Evolutionary conservation across 30 jellyfish, hydroid and myxozoan species (phyloP), one percentile per base, ranked within the genome.

Genomic region (Catostylus mosaicus): DNA sequence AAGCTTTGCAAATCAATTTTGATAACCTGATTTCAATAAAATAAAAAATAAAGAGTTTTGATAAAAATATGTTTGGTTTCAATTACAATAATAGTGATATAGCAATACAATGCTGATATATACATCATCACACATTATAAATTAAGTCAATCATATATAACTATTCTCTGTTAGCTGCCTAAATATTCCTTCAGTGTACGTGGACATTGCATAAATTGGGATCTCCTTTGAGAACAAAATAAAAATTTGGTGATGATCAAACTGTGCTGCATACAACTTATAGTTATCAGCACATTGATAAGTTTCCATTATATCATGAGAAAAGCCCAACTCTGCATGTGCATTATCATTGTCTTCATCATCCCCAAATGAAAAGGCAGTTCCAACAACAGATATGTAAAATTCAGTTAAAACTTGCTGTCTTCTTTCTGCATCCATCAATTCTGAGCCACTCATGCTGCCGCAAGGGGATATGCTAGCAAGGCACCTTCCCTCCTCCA

Each of bases 381-480:
- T 88, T 6, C 96, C 95, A 56, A 71, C 92, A 24, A 76, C 86
- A n/a, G 94, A 57, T 19, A 69, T 64, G 63, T 87, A 95, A 64
- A 88, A 95, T 31, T 59, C 69, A 30, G 50, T 12, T 30, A 95
- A 63, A 24, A 89, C 94, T 19, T 80, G 67, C 30, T 67, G 71
- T 32, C 97, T 70, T 57, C 69, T 82, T 19, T 84, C 90, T 37
- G 70, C 85, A 10, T 73, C 71, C 88, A 79, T 62, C 22, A 67
- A 20, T 14, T 95, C 97, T 7, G 79, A 47, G 1, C 96, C 96
- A 35, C 87, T 84, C 92, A 74, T 77, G 30, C 71, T 78, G 1
- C 97, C 97, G 72, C 78, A 81, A 1, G 99, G 97, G 51, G 74
- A 75, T 26, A 89, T 72, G 48, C 98, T 90, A 8, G 91, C 66